Evolutionary conservation across 1,140 invertebrate species (phyloP), one percentile per base, ranked within the genome.

Genomic region (Holcopasites calliopsidis): DNA sequence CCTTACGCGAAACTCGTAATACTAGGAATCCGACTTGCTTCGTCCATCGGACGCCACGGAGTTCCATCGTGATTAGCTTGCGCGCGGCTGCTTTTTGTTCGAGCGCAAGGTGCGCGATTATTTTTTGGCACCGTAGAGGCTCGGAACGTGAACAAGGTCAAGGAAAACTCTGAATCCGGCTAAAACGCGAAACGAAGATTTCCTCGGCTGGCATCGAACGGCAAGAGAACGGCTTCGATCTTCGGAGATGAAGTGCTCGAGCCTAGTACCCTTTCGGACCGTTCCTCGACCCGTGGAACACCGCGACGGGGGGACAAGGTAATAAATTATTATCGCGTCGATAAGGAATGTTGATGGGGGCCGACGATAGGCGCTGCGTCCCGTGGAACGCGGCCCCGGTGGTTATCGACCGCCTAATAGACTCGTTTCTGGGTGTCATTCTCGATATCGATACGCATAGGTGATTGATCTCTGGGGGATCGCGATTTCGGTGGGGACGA

Each of bases 251-350:
- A 71, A 68, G 26, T 16, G 62, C 11, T 23, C 68, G 26, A n/a
- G 4, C 7, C 16, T 11, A 40, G 16, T 71, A 62, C 40, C 57
- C 55, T 76, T 74, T 50, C n/a, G 52, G 26, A 26, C 23, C 61
- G 18, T 52, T 26, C 35, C 26, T 60, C 31, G 76, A 65, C 58
- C 71, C 52, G 64, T 79, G 61, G 68, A 64, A 74, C 80, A 75
- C 54, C 71, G 76, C 75, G 68, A 80, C 80, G 76, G 77, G 77
- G n/a, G 75, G 77, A 80, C 71, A 81, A 77, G 85, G 83, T 88
- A 88, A 90, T 90, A 89, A 90, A 89, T 90, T 89, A 90, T 89
- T 88, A 88, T 88, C 85, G 82, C 80, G 84, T 88, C 88, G 87
- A 90, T 90, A 88, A 88, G 86, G 88, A 90, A 89, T 89, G 88